Conservation (phyloP, 35 echinoderm and acorn worm species). For the Holothuria glaberrima region DNA sequence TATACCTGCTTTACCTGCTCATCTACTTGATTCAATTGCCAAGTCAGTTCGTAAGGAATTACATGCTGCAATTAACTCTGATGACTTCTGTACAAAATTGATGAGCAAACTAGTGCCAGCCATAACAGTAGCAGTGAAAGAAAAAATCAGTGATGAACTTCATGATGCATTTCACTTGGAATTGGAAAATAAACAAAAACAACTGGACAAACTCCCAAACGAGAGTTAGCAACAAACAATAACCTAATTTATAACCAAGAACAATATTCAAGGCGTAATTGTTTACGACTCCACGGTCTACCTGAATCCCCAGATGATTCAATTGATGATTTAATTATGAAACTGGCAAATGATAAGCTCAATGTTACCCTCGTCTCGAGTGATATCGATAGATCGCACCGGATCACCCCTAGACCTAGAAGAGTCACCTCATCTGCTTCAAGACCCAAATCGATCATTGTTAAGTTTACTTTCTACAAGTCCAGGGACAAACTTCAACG, state of each 20-base stretch:
- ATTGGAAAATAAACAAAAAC: not conserved
- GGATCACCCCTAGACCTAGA: not conserved
- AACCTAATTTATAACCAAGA: not conserved
- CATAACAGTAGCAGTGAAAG: constrained; percentile 24
- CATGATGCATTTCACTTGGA: constrained; percentile 5
- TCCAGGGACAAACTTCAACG: not conserved
- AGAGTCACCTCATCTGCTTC: not conserved
- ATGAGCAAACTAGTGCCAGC: constrained; percentile 27
- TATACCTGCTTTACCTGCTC: not conserved
- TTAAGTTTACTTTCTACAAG: not conserved
- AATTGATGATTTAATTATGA: constrained; percentile 6
- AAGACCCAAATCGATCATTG: not conserved
- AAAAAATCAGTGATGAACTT: not conserved
- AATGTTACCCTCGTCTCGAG: not conserved
- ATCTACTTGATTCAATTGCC: constrained; percentile 16
- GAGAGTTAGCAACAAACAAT: not conserved
- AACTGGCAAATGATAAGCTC: not conserved
- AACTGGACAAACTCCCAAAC: not conserved
- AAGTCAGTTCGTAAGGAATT: not conserved
- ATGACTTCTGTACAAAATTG: constrained; percentile 1
- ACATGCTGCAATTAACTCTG: not conserved
- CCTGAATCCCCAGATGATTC: not conserved
- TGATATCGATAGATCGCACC: constrained; percentile 48
- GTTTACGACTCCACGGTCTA: not conserved
- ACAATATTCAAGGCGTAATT: constrained; percentile 2